Percentiles rank a stretch among this genome's conserved stretches.
These are phyloP conservation scores for Volucella inflata DNA, from an alignment of 2,888 invertebrate species.

Conservation along the genomic window DNA sequence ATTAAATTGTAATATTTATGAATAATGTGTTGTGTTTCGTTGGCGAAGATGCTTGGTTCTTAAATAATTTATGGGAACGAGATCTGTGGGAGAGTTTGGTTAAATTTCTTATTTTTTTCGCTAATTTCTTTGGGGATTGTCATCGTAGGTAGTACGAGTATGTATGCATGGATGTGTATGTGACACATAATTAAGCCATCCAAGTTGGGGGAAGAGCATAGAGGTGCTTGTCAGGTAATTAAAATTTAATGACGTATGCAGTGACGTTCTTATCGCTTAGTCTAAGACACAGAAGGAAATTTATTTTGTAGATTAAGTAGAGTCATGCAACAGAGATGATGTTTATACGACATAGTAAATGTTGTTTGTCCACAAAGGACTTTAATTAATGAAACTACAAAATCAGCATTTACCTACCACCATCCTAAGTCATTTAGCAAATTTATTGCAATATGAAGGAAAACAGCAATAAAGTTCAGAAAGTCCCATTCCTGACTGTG, in stretches of 20 bases:
- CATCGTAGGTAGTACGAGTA: neutral
- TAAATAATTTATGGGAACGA: constrained; percentile 60
- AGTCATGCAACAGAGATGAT: too few species aligned
- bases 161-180: neutral
- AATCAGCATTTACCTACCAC: too few species aligned
- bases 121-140: constrained; percentile 37
- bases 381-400: too few species aligned
- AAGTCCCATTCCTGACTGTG: too few species aligned
- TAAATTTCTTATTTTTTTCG: constrained; percentile 3
- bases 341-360: too few species aligned
- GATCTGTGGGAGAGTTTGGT: neutral
- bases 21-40: constrained; percentile 46
- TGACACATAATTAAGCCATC: constrained; percentile 54
- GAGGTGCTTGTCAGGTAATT: constrained; percentile 46
- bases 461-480: too few species aligned
- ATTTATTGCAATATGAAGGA: too few species aligned
- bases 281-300: too few species aligned
- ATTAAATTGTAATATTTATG: constrained; percentile 66
- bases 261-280: too few species aligned
- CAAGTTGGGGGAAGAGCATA: neutral
- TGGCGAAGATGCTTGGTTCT: constrained; percentile 26
- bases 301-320: too few species aligned
- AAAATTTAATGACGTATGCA: constrained; percentile 31
- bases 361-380: too few species aligned
- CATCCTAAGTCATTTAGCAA: too few species aligned